phyloP scores from a whole-genome alignment of 2,113 vertebrate genomes.

The Cairina moschata region DNA sequence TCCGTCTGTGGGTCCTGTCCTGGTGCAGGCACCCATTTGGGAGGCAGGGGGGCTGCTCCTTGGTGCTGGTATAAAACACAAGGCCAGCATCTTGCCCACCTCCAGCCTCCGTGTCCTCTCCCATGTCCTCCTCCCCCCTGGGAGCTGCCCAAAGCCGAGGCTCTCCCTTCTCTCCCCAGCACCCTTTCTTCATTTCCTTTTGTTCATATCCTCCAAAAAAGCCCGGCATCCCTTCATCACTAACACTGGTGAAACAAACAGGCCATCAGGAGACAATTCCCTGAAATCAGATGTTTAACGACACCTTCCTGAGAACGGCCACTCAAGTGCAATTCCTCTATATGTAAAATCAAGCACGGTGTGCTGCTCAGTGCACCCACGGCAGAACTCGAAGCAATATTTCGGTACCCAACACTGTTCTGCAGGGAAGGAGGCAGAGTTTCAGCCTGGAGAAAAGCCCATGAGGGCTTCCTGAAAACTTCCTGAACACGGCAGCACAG shows the following conservation, averaged over 20 bases:
- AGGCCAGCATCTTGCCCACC: fast-evolving
- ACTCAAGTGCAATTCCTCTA: fast-evolving
- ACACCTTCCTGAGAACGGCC: neutral
- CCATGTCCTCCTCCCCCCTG: neutral
- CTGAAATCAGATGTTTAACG: neutral
- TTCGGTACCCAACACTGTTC: neutral
- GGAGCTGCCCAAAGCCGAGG: neutral
- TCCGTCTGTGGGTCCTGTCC: neutral
- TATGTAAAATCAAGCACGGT: neutral
- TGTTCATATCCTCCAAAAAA: neutral
- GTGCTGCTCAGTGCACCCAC: neutral
- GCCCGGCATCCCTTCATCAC: neutral
- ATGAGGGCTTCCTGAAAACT: neutral
- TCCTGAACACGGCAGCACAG: neutral
- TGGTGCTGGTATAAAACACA: fast-evolving
- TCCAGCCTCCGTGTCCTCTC: too few relatives aligned
- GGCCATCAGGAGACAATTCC: neutral
- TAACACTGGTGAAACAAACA: neutral
- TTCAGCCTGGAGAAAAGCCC: neutral
- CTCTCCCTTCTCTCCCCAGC: neutral
- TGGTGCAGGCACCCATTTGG: neutral
- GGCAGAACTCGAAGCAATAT: neutral
- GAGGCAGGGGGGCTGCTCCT: neutral
- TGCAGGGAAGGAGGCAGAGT: neutral
- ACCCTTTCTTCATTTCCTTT: neutral